Conservation (phyloP, 1,140 invertebrate species). For the Paraescarpia echinospica region DNA sequence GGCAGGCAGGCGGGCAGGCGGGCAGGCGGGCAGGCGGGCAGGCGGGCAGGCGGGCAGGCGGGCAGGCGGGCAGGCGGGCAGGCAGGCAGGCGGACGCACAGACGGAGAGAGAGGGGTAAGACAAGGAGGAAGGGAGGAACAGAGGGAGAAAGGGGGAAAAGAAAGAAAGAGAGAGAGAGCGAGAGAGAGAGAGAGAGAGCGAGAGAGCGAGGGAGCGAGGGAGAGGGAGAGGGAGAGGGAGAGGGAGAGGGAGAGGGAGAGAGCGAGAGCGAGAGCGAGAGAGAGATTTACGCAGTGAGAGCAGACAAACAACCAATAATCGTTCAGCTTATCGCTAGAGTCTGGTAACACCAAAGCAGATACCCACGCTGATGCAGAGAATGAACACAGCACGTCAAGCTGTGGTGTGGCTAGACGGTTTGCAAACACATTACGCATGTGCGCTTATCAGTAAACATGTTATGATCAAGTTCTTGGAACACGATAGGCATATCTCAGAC, state of each 20-base stretch:
- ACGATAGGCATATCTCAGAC: background rate
- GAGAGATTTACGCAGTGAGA: too few species aligned
- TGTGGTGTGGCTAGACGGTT: background rate
- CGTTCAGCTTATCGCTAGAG: too few species aligned
- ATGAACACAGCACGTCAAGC: too few species aligned
- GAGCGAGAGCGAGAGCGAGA: background rate
- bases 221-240: background rate
- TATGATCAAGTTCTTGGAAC: background rate
- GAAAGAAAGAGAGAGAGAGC: background rate
- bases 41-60: background rate
- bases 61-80: too few species aligned
- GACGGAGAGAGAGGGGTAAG: background rate
- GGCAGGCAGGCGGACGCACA: background rate
- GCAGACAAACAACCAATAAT: too few species aligned
- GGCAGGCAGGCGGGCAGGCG: background rate
- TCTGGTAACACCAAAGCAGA: too few species aligned
- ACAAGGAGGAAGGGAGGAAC: background rate
- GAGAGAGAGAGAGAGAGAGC: background rate
- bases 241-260: background rate
- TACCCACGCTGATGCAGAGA: too few species aligned
- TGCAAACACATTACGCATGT: background rate
- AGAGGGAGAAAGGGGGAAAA: background rate
- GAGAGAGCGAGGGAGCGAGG: background rate
- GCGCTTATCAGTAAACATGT: background rate
- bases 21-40: background rate